Percentiles rank a stretch among this genome's conserved stretches.
Evolutionary conservation across 2,888 invertebrate species (phyloP).

Genomic region (Odontomyia ornata): DNA sequence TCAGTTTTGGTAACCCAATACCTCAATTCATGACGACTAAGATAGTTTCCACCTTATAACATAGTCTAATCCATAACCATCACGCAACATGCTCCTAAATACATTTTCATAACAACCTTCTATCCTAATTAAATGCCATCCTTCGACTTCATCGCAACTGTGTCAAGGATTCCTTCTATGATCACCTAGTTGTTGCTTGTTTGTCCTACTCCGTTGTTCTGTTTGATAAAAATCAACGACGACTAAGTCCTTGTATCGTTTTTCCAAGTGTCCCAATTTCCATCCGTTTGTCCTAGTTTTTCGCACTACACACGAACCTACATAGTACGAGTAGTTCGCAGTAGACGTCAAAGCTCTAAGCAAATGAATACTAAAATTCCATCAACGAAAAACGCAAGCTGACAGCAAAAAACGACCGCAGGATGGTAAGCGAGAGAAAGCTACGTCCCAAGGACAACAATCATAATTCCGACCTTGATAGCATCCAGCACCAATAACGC

Average conservation of each 20-base stretch:
- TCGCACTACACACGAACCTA: neutral
- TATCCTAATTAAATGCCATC: neutral
- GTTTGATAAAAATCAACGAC: slow-evolving; percentile 9
- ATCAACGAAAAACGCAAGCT: neutral
- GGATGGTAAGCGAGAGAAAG: neutral
- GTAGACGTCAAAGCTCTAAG: slow-evolving; percentile 1
- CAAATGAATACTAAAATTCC: neutral
- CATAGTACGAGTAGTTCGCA: neutral
- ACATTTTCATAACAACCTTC: neutral
- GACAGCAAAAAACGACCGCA: neutral
- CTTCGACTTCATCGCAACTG: neutral
- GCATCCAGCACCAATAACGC: neutral
- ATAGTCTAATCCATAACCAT: too few species aligned
- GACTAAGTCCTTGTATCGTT: slow-evolving; percentile 22
- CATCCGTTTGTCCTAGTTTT: neutral
- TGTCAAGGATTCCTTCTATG: slow-evolving; percentile 18
- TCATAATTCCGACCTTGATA: slow-evolving; percentile 19
- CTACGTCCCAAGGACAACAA: neutral
- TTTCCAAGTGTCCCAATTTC: slow-evolving; percentile 12
- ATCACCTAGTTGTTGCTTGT: neutral
- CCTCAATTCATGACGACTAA: too few species aligned
- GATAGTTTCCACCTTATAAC: too few species aligned
- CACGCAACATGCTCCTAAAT: too few species aligned
- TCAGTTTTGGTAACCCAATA: too few species aligned
- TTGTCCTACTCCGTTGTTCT: neutral